Base-by-base conservation (phyloP, 2,888 invertebrate species). In the Campopleginae sp. region DNA sequence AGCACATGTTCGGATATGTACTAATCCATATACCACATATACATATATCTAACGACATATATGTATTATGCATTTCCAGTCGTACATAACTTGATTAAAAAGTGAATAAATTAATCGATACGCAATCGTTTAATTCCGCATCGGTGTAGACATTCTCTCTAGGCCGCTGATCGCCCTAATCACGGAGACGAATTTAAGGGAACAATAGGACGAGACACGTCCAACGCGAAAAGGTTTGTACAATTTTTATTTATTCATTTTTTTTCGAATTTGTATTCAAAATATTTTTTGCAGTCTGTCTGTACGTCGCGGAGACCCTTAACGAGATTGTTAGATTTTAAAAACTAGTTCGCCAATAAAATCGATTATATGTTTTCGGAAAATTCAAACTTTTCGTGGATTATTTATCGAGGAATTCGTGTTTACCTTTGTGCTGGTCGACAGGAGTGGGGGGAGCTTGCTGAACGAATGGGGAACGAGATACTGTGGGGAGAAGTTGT, bases 151-250 rank as follows among this genome's bases (percentile, higher is more conserved):
- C 19, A 61, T 58, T 31, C 17, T 54, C 7, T 76, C 42, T 44
- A 63, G 46, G 42, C 46, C 66, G 31, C 7, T 58, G 48, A 80
- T 77, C 61, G 46, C 27, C 66, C 42, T 42, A 72, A 68, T 66
- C 58, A 80, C 84, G 76, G 80, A 51, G 48, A 42, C 17, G 58
- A 23, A 19, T 63, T 63, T 51, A 66, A 58, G 23, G 7, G 58
- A 58, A 27, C 65, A 31, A 76, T 23, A 61, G 76, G 80, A 81
- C 80, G 48, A 68, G 33, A 17, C 42, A 48, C 72, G 72, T 77
- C 72, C 77, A 72, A 54, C n/a, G 44, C n/a, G 44, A 65, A n/a
- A 63, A 72, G 84, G 84, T 84, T 42, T 19, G 80, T 76, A 0
- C 31, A 61, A 19, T 51, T 44, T 51, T 42, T 23, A 27, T 51